Conservation (phyloP, 1,140 invertebrate species). For the Pseudomyrmex gracilis region DNA sequence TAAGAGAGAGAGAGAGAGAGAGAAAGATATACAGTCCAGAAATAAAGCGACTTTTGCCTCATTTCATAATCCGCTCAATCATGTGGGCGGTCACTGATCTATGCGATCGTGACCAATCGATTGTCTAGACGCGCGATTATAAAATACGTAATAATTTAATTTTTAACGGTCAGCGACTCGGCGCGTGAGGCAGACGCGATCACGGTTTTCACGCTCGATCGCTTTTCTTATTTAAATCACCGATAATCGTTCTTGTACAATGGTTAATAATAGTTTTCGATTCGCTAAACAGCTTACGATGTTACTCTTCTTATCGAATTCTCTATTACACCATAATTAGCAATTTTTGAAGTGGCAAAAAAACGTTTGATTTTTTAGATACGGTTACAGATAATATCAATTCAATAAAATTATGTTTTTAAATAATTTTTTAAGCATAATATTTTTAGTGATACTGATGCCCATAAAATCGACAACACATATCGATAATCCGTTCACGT, state of each 20-base stretch:
- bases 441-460: slow-evolving; percentile 4
- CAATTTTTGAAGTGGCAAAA: background rate
- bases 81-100: slow-evolving; percentile 75
- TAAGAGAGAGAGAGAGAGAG: background rate
- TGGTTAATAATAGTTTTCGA: background rate
- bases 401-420: background rate
- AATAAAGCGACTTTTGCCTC: slow-evolving; percentile 10
- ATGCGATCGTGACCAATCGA: slow-evolving; percentile 77
- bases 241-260: slow-evolving; percentile 15
- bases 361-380: background rate
- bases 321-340: background rate
- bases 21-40: background rate
- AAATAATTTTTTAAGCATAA: background rate
- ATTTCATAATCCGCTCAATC: slow-evolving; percentile 57
- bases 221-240: slow-evolving; percentile 62
- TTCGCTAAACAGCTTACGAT: background rate
- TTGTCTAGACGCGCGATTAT: slow-evolving; percentile 73
- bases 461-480: background rate
- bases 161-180: slow-evolving; percentile 70
- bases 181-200: slow-evolving; percentile 16
- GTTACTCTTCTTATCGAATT: background rate
- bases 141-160: slow-evolving; percentile 79
- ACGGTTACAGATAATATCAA: background rate
- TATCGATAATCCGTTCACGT: background rate
- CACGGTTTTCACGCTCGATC: slow-evolving; percentile 50